Percentiles rank a stretch among this genome's conserved stretches.
Conservation (phyloP, 2,797 vertebrate species). For the Poecilia gillii region DNA sequence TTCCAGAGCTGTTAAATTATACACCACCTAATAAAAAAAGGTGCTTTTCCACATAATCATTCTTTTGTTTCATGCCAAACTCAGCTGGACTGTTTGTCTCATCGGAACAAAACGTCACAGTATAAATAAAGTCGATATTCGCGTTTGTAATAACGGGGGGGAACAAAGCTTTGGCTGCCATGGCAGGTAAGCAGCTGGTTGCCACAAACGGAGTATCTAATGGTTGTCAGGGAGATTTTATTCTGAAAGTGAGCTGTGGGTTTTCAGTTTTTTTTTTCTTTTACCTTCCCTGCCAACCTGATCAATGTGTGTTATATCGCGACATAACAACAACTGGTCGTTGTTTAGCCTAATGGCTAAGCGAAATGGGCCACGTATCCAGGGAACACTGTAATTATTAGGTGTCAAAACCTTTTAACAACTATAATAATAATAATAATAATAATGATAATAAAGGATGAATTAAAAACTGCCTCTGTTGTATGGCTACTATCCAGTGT, state of each 20-base stretch:
- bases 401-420: background rate
- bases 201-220: background rate
- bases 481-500: no score
- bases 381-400: background rate
- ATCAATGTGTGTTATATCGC: background rate
- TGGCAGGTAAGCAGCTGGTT: background rate
- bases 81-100: background rate
- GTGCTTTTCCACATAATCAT: background rate
- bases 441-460: background rate
- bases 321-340: background rate
- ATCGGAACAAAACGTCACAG: background rate
- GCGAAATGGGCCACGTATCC: background rate
- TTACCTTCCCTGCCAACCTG: background rate
- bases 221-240: background rate
- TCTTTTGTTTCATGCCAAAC: background rate
- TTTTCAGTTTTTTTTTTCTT: background rate
- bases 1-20: background rate
- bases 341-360: background rate
- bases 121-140: background rate
- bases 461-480: background rate
- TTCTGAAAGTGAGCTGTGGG: background rate
- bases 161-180: background rate
- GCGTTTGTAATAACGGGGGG: background rate
- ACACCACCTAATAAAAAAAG: background rate
- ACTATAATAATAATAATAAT: background rate